Evolutionary conservation across 2,797 vertebrate genomes (phyloP).

Genomic region (Hydrocynus forskahlii): DNA sequence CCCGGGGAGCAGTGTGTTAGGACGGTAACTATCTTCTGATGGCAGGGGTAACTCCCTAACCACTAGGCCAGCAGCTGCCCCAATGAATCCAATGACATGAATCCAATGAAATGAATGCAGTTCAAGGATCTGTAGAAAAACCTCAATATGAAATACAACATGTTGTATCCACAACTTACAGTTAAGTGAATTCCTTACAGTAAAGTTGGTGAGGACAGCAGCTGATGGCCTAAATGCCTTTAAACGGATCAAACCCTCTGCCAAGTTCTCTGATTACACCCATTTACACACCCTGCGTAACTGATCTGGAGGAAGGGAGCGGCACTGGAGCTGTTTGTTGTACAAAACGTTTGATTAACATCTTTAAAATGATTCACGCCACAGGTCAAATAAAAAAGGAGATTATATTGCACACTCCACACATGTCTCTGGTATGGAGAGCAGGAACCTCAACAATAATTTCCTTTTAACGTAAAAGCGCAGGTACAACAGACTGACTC

Average conservation of each 20-base stretch:
- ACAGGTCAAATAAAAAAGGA: neutral
- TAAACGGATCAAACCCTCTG: neutral
- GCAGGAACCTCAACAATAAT: neutral
- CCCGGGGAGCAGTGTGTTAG: no score
- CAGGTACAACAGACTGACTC: neutral
- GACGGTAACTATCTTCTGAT: no score
- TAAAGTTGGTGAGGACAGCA: neutral
- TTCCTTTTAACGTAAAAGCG: neutral
- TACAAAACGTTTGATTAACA: neutral
- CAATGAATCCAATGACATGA: no score
- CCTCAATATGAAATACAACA: no score
- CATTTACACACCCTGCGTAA: neutral
- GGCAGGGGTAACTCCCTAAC: no score
- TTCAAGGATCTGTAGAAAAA: no score
- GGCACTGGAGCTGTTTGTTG: neutral
- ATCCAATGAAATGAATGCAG: no score
- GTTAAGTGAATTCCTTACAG: no score
- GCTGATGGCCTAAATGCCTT: neutral
- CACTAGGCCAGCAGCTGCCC: no score
- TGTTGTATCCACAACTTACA: no score
- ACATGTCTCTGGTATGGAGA: neutral
- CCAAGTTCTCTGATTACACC: neutral
- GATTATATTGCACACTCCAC: no score
- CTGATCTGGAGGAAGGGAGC: constrained; percentile 4
- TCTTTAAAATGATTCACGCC: neutral